These are phyloP conservation scores for Venusia cambrica DNA, from an alignment of 2,888 invertebrate species.

Conservation along the genomic window DNA sequence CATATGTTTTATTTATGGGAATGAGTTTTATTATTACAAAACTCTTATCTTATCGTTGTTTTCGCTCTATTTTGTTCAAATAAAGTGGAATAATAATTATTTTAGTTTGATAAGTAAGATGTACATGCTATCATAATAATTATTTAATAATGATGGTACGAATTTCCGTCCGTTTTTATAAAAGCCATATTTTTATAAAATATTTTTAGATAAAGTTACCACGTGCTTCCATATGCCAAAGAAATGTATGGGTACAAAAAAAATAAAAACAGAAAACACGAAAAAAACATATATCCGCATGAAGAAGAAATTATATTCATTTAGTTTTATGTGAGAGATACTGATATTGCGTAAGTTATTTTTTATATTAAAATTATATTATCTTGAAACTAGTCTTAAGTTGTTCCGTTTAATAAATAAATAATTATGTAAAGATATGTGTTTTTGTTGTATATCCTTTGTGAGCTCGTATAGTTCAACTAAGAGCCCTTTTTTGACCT, in stretches of 20 bases:
- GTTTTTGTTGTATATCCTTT: slow-evolving; percentile 8
- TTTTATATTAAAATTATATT: slow-evolving; percentile 47
- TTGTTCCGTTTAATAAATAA: slow-evolving; percentile 65
- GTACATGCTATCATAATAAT: slow-evolving; percentile 6
- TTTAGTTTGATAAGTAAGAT: too few species aligned
- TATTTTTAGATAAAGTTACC: slow-evolving; percentile 37
- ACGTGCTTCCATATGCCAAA: slow-evolving; percentile 65
- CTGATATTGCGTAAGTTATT: slow-evolving; percentile 44
- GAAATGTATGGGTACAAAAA: slow-evolving; percentile 68
- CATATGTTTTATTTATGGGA: slow-evolving; percentile 12
- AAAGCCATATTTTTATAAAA: slow-evolving; percentile 47
- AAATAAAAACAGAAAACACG: slow-evolving; percentile 35
- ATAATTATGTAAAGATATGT: slow-evolving; percentile 37
- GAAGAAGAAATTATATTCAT: slow-evolving; percentile 49
- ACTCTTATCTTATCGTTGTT: too few species aligned
- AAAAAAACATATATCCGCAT: slow-evolving; percentile 53
- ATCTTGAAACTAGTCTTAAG: slow-evolving; percentile 69
- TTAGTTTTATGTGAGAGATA: slow-evolving; percentile 24
- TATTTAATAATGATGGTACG: slow-evolving; percentile 34
- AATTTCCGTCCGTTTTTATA: slow-evolving; percentile 50
- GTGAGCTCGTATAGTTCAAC: too few species aligned
- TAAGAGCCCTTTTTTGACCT: too few species aligned
- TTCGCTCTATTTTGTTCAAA: too few species aligned
- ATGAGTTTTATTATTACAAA: too few species aligned
- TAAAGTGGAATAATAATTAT: too few species aligned